Percentiles rank a stretch among this genome's conserved stretches.
These are phyloP conservation scores for Alviniconcha strummeri DNA, from an alignment of 2,888 invertebrate species.

Conservation along the genomic window DNA sequence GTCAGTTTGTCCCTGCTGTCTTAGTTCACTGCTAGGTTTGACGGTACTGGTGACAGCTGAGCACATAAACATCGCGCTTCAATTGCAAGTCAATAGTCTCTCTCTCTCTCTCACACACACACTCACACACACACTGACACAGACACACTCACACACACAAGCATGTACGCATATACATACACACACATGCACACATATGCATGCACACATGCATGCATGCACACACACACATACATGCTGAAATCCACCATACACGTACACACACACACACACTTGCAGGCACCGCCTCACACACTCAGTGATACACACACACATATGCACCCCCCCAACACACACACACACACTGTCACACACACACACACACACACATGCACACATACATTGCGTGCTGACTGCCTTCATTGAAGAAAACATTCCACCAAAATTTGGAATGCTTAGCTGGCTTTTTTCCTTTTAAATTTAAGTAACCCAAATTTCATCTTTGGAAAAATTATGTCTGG, in stretches of 20 bases:
- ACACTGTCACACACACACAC: background rate
- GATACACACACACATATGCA: background rate
- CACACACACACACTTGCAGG: conserved; percentile 7
- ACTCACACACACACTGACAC: too few species aligned
- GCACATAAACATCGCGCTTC: too few species aligned
- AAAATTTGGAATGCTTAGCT: background rate
- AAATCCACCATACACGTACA: background rate
- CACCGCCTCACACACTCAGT: background rate
- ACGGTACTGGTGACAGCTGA: too few species aligned
- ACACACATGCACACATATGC: conserved; percentile 3
- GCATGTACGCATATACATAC: background rate
- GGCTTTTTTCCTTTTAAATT: background rate
- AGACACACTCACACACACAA: background rate
- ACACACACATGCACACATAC: background rate
- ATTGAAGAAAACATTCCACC: background rate
- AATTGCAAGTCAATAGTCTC: too few species aligned
- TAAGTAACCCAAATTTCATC: background rate
- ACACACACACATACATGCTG: background rate
- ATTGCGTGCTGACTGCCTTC: background rate
- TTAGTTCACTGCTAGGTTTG: too few species aligned
- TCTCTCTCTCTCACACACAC: too few species aligned
- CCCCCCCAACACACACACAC: background rate
- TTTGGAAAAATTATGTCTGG: background rate
- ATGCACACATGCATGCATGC: background rate
- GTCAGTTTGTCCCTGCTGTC: too few species aligned